Evolutionary conservation across 2,113 vertebrate genomes (phyloP), one percentile per base, ranked within the genome.

Genomic region (Glaucomys volans): DNA sequence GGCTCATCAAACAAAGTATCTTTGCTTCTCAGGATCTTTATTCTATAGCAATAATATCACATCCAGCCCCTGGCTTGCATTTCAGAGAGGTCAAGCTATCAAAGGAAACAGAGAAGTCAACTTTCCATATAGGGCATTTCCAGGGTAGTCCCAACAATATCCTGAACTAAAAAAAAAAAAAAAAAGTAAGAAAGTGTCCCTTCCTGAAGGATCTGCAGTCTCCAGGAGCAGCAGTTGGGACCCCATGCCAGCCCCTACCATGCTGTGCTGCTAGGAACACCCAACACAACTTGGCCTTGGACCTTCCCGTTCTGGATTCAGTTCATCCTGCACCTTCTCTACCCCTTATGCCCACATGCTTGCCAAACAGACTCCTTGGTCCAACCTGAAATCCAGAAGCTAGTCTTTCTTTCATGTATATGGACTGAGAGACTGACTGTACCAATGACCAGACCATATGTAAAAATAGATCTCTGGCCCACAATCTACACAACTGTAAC

Each of bases 21-120:
- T 86, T 64, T 11, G 88, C 97, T 97, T 94, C 22, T 97, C 72
- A 10, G 2, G 57, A 59, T 89, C 74, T 96, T 95, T 87, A 89
- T 92, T 14, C 20, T 57, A 20, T 17, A 82, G n/a, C 90, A 95
- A 28, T 37, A 26, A 32, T 30, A 66, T 57, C 47, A 52, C 52
- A 67, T 47, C 62, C 24, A 14, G 79, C 77, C 54, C 77, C 44
- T 77, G 80, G 95, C 28, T 89, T 96, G 72, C 18, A 87, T 17
- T 40, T 26, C n/a, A 97, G 54, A 95, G 74, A 82, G 50, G 28
- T 4, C 64, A 90, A 30, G 2, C 6, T 32, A n/a, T 72, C 37
- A 7, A 85, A 94, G 91, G 28, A 26, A 95, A 80, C 5, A 5
- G 18, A 52, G 44, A 89, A 7, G 71, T 30, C 26, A 72, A 17